Base-by-base conservation (phyloP, 2,797 vertebrate genomes). In the Sphenopsis melanotis region DNA sequence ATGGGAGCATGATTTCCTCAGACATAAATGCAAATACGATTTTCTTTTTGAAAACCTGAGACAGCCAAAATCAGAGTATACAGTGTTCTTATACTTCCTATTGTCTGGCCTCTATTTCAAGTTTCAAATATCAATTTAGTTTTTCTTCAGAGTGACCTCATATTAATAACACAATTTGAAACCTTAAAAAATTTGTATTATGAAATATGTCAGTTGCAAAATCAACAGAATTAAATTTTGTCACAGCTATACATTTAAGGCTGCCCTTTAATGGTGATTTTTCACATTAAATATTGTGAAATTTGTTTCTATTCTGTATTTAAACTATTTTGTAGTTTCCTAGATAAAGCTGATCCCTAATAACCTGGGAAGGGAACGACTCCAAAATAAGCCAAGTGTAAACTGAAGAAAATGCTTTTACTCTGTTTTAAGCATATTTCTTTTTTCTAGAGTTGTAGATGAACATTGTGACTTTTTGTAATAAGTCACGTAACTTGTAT, bases 361-460 rank as follows among this genome's bases (percentile, higher is more conserved):
- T 55, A 61, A 61, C 3, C 15, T 44, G 26, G 24, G 21, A 20
- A 8, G 26, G 11, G 5, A 10, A 9, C 0, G 0, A 29, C 13
- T 42, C 36, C 81, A 44, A 87, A 89, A 60, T 70, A 56, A 74
- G 13, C 3, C 7, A 47, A 22, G 15, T n/a, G 15, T 61, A 87
- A 91, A 72, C 24, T 59, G 47, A 56, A 78, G 11, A 57, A 83
- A 82, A 70, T 30, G 4, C 15, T 36, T 77, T 57, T 80, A 4
- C 3, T 80, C 8, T 77, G 1, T 61, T 81, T 42, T 29, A 87
- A 77, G 12, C 2, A 4, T 55, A 34, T 5, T 32, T 80, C 52
- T 64, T 68, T 85, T n/a, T 70, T 44, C 12, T n/a, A 3, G 34
- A 86, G 8, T 68, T 78, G 9, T 49, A 14, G n/a, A 24, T 90